Base-by-base conservation (phyloP, 92 coral and sea anemone genomes). In the Virgularia gustaviana region DNA sequence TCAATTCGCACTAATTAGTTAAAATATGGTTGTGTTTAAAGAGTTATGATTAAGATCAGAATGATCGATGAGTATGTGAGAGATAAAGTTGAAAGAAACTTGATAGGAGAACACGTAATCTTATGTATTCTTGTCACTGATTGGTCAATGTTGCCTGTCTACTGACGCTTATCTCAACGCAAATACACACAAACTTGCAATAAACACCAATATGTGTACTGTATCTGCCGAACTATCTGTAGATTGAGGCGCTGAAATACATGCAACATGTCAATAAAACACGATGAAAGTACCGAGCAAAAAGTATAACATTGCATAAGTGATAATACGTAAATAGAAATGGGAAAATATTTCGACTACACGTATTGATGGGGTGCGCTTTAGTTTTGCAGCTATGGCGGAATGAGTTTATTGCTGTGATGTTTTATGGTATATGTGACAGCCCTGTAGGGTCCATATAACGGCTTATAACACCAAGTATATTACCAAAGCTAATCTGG, bases 1-100 rank as follows among this genome's bases (percentile, higher is more conserved):
- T 68, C 44, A 49, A 73, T 85, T 70, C 72, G 34, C 82, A 85
- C 91, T 91, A 91, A 91, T 91, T 91, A 90, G 87, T 65, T 75
- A 86, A 83, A 83, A 75, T 83, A 76, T 79, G 79, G 82, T 89
- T 79, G 86, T 86, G 83, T 65, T 81, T 86, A 82, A 86, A 82
- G 86, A 71, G 72, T 5, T 75, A 81, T 77, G 97, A 91, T 91
- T 85, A 36, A 83, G 76, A 85, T 86, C 87, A 78, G 76, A 79
- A 74, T 71, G 90, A 77, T 87, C 75, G 95, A 88, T 83, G 70
- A 78, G 66, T 54, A 49, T 42, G 59, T 80, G 80, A 68, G 68
- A 83, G 95, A 89, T 88, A 85, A 88, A 88, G 43, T 76, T 32
- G 39, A 53, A 13, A 23, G 97, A 85, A 90, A 90, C 63, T 55